Evolutionary conservation across 2,113 vertebrate species (phyloP), one percentile per base, ranked within the genome.

Genomic region (Tupaia tana): DNA sequence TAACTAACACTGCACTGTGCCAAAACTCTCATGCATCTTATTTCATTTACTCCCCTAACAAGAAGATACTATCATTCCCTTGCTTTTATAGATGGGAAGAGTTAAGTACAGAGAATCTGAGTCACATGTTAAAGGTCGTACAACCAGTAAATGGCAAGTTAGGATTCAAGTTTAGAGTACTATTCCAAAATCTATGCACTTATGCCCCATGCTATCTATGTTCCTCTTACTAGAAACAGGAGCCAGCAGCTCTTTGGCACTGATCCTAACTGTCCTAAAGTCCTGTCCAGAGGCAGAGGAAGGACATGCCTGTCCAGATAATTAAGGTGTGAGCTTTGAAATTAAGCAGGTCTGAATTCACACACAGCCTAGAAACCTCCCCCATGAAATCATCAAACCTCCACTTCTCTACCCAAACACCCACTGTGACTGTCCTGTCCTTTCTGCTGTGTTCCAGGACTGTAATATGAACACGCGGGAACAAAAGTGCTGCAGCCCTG

Each of bases 241-340:
- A 9, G 31, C 10, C 56, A 19, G 67, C 25, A 52, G 71, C 29
- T 77, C 34, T n/a, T 9, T 3, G 16, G 3, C 54, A 24, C 7
- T 5, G 15, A 59, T 19, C 9, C 8, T 31, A 67, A 22, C 31
- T 34, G 64, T 27, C 7, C 77, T 19, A 29, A 86, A 71, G 24
- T 12, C 69, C 43, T 1, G 20, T 11, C 29, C 81, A 52, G 81
- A 54, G 20, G 61, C 18, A 52, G 27, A 77, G 73, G 29, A 74
- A 18, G 6, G 75, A 31, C 7, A 2, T 1, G 7, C 24, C 19
- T 15, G 5, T 3, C 3, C 70, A 54, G 10, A 20, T n/a, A 10
- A n/a, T 24, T 14, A 54, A 58, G 22, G 24, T 25, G 0, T 3
- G 66, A 43, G 9, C 59, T 70, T 13, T 61, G 63, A 54, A 66